These are phyloP conservation scores for Tragelaphus imberbis DNA, from an alignment of 2,113 vertebrate genomes.

Conservation along the genomic window DNA sequence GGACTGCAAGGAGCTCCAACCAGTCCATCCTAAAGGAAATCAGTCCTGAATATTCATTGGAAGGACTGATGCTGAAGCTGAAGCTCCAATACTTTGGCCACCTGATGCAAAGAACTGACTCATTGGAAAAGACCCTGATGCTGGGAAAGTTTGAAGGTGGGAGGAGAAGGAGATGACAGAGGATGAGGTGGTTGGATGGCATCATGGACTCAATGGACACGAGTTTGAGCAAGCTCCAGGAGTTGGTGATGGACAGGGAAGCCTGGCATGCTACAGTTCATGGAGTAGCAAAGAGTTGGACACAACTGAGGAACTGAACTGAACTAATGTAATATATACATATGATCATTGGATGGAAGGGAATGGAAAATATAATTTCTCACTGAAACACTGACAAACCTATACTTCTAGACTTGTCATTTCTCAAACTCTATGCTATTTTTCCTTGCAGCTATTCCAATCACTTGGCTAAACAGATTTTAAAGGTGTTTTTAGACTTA, in stretches of 20 bases:
- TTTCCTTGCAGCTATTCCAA: not conserved
- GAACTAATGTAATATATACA: not conserved
- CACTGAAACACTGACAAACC: not conserved
- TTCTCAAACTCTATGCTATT: not conserved
- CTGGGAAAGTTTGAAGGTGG: not conserved
- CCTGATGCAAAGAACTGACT: not conserved
- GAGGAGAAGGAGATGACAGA: not conserved
- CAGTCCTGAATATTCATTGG: not conserved
- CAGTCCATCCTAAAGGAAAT: not conserved
- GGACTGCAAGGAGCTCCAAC: not conserved
- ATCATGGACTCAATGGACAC: not conserved
- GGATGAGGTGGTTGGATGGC: not conserved
- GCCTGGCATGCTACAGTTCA: not conserved
- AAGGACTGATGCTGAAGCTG: not conserved
- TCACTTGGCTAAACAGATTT: not conserved
- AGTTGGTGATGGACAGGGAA: not conserved
- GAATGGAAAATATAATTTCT: not conserved
- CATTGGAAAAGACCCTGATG: not conserved
- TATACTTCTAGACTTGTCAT: not conserved
- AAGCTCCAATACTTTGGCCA: not conserved
- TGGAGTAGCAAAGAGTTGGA: not conserved
- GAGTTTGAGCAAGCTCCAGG: not conserved
- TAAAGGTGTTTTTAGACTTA: not conserved
- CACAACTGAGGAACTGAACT: not conserved
- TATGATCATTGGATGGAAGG: not conserved